Conservation (phyloP, 1,140 invertebrate genomes). For the Apis cerana region DNA sequence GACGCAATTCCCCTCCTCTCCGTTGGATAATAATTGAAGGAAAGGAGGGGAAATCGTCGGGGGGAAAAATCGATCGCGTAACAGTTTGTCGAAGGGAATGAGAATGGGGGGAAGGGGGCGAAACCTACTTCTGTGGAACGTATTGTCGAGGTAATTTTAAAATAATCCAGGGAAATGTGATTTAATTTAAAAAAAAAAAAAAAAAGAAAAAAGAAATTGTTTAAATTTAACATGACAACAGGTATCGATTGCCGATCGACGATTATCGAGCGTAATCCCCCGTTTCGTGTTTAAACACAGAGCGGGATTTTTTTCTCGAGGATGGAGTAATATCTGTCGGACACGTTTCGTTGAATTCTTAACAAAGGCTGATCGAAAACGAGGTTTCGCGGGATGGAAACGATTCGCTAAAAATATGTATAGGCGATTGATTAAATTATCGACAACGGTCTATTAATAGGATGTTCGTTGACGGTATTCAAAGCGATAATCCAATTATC, state of each 20-base stretch:
- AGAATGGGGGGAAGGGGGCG: background rate
- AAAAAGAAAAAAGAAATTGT: no score
- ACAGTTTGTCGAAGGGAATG: background rate
- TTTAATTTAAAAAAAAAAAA: no score
- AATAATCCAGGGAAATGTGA: no score
- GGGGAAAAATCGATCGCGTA: background rate
- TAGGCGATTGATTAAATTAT: background rate
- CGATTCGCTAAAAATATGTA: background rate
- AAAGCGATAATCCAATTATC: background rate
- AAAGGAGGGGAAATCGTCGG: conserved; percentile 11
- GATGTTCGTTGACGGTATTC: background rate
- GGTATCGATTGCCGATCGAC: no score
- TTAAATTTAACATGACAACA: no score
- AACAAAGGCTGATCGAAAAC: background rate
- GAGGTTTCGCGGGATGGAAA: background rate
- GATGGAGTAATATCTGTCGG: no score
- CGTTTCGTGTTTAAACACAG: background rate
- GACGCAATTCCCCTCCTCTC: no score
- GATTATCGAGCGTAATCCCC: no score
- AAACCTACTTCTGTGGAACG: no score
- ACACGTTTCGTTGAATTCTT: background rate
- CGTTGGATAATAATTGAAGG: background rate
- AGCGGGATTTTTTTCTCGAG: background rate
- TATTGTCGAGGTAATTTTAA: no score
- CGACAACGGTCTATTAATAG: background rate